Evolutionary conservation across 2,888 invertebrate species (phyloP), one percentile per base, ranked within the genome.

Genomic region (Copidosoma aretas): DNA sequence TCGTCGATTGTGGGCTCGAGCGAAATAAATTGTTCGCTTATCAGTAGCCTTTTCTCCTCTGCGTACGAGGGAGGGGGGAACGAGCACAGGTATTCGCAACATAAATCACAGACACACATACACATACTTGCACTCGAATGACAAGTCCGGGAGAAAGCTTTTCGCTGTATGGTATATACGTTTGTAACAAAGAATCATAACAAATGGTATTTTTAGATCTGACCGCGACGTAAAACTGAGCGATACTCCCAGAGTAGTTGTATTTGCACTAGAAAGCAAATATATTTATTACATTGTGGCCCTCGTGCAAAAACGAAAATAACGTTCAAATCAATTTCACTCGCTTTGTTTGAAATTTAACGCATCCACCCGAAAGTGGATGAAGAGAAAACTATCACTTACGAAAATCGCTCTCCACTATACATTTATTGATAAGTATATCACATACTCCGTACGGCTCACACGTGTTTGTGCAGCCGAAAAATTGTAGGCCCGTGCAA

Each of bases 21-120:
- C 43, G 63, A 60, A 71, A 71, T 71, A 71, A 71, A 69, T 71
- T 67, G 61, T 67, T 68, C 60, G 69, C 71, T 71, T 71, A 71
- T 71, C 71, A 68, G 71, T 67, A 51, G 71, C 58, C 69, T 67
- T 69, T 71, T 62, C 67, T 71, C 56, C 22, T 21, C 52, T 22
- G 52, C 54, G 15, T 24, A 1, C 54, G 25, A 54, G 53, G 25
- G 41, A 10, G 59, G 15, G 41, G 53, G 60, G 61, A 67, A 70
- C 32, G 60, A 25, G 15, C 21, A 21, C 43, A 22, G 21, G 53
- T 24, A 21, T n/a, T 25, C 5, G 10, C 12, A 22, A n/a, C 46
- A 39, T 68, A 62, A 71, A 64, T 65, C 63, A 71, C 32, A 8
- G 3, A 32, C 32, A 32, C 32, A 32, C 32, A 32, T 8, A 32